Evolutionary conservation across 1,140 invertebrate species (phyloP).

Genomic region (Grapholita molesta): DNA sequence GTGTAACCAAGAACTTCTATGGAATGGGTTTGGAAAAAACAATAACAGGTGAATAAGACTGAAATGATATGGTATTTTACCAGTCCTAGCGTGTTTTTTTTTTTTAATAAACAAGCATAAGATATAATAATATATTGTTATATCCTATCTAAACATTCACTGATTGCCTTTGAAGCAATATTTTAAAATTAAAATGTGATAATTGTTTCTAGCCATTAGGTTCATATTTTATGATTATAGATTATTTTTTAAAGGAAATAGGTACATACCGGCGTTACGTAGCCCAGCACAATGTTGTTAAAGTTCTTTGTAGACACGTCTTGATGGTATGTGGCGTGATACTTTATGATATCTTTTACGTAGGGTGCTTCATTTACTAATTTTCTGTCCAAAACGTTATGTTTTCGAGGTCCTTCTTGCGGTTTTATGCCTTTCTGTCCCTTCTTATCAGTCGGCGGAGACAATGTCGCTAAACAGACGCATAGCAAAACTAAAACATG

Average conservation of each 20-base stretch:
- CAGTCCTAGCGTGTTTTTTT: too few relatives aligned
- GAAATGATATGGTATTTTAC: too few relatives aligned
- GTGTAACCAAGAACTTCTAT: background rate
- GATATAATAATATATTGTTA: too few relatives aligned
- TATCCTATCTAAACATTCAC: too few relatives aligned
- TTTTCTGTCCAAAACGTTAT: slow-evolving; percentile 84
- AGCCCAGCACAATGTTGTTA: slow-evolving; percentile 87
- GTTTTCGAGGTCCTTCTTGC: slow-evolving; percentile 81
- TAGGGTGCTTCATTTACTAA: slow-evolving; percentile 83
- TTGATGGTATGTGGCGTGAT: slow-evolving; percentile 86
- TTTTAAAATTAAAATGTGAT: too few relatives aligned
- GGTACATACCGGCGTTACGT: slow-evolving; percentile 91
- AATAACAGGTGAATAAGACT: too few relatives aligned
- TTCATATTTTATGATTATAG: slow-evolving; percentile 6
- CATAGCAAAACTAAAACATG: slow-evolving; percentile 51
- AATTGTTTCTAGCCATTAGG: too few relatives aligned
- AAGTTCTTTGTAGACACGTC: slow-evolving; percentile 83
- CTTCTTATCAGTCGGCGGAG: slow-evolving; percentile 74
- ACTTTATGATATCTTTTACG: slow-evolving; percentile 85
- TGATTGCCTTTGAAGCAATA: background rate
- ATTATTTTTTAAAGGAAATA: background rate
- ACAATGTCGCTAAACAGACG: slow-evolving; percentile 70
- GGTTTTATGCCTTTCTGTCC: slow-evolving; percentile 69
- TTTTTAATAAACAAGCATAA: too few relatives aligned
- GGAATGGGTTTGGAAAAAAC: too few relatives aligned